Base-by-base conservation (phyloP, 2,113 vertebrate genomes). In the Cisticola juncidis region DNA sequence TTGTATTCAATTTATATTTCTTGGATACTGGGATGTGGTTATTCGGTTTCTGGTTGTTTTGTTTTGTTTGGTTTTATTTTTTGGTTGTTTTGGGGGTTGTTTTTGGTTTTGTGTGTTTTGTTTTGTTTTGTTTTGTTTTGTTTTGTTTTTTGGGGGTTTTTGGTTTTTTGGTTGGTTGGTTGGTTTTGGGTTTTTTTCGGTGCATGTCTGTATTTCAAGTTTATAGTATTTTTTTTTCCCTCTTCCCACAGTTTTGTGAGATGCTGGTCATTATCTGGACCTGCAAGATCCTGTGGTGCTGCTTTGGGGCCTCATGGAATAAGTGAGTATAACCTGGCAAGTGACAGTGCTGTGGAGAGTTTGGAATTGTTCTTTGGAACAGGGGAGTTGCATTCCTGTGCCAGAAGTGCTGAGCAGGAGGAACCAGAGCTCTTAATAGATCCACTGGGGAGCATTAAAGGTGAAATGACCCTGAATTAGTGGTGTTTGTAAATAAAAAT, bases 251-350 rank as follows among this genome's bases (percentile, higher is more conserved):
- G 28, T 53, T 88, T 47, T 44, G 8, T 51, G 36, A 77, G 71
- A n/a, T 22, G 29, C 11, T 53, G 23, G 68, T 65, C 50, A 33
- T 62, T 66, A 71, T 23, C 9, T 58, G 35, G 29, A 64, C 33
- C 48, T 81, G n/a, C 29, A 69, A 48, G 80, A 64, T 51, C 22
- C 19, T 47, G 1, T 19, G 23, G 3, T 70, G 35, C 58, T 94
- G 44, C 22, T 86, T 14, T 53, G 48, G 38, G 23, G 12, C 25
- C 0, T 0, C 56, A 12, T 0, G 3, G 72, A 57, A 12, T n/a
- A 38, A 53, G 25, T n/a, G 44, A 53, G 25, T 14, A 9, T 5
- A 73, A 54, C 9, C 33, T 87, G 36, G 29, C 1, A 16, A 56
- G 22, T 65, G 66, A 18, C 8, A 21, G 2, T 36, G 42, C 42